A percentile compares a stretch with the other conserved stretches of the same genome.
Evolutionary conservation across 2,797 vertebrate genomes (phyloP).

Genomic region (Clarias fuscus): DNA sequence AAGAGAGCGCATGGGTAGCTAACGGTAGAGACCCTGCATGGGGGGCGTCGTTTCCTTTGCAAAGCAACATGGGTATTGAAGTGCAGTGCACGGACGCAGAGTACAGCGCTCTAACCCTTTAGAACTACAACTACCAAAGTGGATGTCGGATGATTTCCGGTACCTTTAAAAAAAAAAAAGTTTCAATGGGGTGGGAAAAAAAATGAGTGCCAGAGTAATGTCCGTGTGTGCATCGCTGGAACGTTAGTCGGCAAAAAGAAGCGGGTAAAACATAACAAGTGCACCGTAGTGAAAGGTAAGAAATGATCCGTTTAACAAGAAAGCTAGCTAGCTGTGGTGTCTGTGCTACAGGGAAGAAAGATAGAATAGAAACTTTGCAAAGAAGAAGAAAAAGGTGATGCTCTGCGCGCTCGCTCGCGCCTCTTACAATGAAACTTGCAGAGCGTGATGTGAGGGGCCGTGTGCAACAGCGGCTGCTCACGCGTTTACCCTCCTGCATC

Average conservation of each 20-base stretch:
- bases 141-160: slow-evolving; percentile 69
- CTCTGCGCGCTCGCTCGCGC: neutral
- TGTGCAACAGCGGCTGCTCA: neutral
- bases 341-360: neutral
- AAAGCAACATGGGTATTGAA: slow-evolving; percentile 71
- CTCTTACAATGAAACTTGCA: slow-evolving; percentile 62
- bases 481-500: neutral
- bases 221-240: slow-evolving; percentile 56
- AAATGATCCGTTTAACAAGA: slow-evolving; percentile 17
- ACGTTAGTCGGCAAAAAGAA: slow-evolving; percentile 57
- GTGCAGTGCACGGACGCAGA: slow-evolving; percentile 50
- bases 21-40: slow-evolving; percentile 24
- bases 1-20: neutral
- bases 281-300: slow-evolving; percentile 52
- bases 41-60: slow-evolving; percentile 49
- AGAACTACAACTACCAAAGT: slow-evolving; percentile 76
- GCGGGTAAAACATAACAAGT: slow-evolving; percentile 43
- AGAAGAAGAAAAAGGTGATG: neutral
- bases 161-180: slow-evolving; percentile 64
- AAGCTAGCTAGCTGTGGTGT: neutral
- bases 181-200: slow-evolving; percentile 68
- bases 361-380: neutral
- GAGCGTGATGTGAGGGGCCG: slow-evolving; percentile 11
- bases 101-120: neutral
- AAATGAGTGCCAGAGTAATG: slow-evolving; percentile 65